phyloP scores from a whole-genome alignment of 2,888 invertebrate species.

The Rhaphigaster nebulosa region DNA sequence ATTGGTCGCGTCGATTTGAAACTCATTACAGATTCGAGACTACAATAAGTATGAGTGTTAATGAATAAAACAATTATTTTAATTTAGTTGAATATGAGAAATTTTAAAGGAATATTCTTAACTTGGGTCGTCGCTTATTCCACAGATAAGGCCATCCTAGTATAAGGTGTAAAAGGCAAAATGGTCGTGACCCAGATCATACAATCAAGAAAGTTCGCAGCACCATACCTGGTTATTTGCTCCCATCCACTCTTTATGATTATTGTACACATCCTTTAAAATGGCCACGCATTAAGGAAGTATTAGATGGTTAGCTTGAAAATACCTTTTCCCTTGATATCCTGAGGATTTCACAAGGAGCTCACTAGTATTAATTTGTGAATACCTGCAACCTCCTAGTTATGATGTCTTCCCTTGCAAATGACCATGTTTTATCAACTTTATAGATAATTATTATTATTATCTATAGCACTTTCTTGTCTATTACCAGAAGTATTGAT shows the following conservation, averaged over 20 bases:
- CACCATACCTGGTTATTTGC: neutral
- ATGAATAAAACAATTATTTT: neutral
- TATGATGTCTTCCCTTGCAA: neutral
- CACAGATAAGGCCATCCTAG: neutral
- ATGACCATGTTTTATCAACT: too few relatives aligned
- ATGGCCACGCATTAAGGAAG: neutral
- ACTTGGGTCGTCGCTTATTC: neutral
- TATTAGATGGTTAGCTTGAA: neutral
- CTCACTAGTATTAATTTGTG: neutral
- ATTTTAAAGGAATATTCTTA: neutral
- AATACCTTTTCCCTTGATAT: neutral
- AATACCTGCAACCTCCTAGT: neutral
- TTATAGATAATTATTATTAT: too few relatives aligned
- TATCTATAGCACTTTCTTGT: too few relatives aligned
- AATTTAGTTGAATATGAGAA: neutral
- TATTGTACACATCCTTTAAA: neutral
- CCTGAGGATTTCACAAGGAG: neutral
- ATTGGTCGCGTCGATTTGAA: too few relatives aligned
- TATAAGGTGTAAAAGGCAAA: neutral
- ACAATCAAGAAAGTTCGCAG: neutral
- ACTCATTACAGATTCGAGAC: too few relatives aligned
- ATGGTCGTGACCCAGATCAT: neutral
- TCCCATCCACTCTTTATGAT: neutral
- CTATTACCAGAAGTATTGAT: too few relatives aligned
- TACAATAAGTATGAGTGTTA: too few relatives aligned